Conservation (phyloP, 2,113 vertebrate genomes). For the Embiotoca jacksoni region DNA sequence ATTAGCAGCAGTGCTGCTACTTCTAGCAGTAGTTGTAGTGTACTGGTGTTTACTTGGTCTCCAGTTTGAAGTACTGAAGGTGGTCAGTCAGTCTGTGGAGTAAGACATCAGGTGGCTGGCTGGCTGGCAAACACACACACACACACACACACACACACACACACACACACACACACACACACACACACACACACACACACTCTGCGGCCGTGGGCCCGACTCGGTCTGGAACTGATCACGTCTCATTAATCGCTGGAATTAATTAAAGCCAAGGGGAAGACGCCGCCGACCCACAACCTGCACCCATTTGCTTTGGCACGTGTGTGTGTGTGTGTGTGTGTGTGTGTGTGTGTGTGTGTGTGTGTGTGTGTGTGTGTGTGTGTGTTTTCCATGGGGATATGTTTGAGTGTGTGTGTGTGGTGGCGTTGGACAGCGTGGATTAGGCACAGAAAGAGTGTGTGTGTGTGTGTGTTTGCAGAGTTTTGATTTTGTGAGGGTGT, state of each 20-base stretch:
- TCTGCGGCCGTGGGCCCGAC: not conserved
- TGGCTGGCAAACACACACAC: too few species aligned
- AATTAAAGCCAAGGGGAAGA: slow-evolving; percentile 72
- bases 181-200: slow-evolving; percentile 10
- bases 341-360: slow-evolving; percentile 35
- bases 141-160: too few species aligned
- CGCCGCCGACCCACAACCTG: slow-evolving; percentile 57
- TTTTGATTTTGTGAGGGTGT: slow-evolving; percentile 19
- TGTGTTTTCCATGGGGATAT: slow-evolving; percentile 29
- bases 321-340: slow-evolving; percentile 41
- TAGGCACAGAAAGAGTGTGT: slow-evolving; percentile 15
- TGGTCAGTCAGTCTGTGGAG: too few species aligned
- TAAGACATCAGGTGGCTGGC: too few species aligned
- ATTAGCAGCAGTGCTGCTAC: too few species aligned
- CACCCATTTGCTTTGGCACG: slow-evolving; percentile 41
- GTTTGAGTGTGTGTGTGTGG: slow-evolving; percentile 33
- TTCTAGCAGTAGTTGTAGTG: too few species aligned
- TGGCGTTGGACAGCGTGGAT: not conserved
- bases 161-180: not conserved
- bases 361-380: slow-evolving; percentile 38
- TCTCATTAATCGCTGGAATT: slow-evolving; percentile 74
- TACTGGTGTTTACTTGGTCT: too few species aligned
- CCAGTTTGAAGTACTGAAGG: too few species aligned
- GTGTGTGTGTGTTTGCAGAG: slow-evolving; percentile 29
- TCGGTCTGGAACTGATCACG: slow-evolving; percentile 50